These are phyloP conservation scores for Papilio xuthus DNA, from an alignment of 1,140 invertebrate genomes.

Conservation along the genomic window DNA sequence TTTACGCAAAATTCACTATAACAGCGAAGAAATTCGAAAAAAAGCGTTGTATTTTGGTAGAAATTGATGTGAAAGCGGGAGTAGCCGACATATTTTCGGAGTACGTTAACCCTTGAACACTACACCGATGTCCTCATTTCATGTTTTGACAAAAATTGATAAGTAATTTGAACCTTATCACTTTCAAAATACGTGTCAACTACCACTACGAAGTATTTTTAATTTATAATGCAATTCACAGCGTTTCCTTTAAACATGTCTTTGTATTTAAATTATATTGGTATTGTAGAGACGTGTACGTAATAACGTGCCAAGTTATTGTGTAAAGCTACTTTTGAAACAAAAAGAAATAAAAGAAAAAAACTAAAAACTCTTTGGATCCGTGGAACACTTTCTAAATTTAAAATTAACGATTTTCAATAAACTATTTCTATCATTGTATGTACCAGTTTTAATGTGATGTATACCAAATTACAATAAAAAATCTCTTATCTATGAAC, in stretches of 20 bases:
- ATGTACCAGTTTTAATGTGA: too few relatives aligned
- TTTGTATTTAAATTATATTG: constrained; percentile 7
- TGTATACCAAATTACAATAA: too few relatives aligned
- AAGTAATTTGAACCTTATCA: constrained; percentile 7
- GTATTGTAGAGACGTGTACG: background rate
- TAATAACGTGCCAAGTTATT: background rate
- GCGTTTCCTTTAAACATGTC: background rate
- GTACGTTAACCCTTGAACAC: constrained; percentile 5
- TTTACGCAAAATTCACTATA: background rate
- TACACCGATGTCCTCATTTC: background rate
- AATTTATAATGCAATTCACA: background rate
- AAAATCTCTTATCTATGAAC: background rate
- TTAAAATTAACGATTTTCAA: too few relatives aligned
- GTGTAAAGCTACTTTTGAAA: background rate
- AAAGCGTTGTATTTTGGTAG: constrained; percentile 1
- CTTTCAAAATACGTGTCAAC: background rate
- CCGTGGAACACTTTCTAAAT: background rate
- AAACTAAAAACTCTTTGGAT: background rate
- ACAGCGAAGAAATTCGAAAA: background rate
- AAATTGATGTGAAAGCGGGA: constrained; percentile 18
- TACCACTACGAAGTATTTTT: background rate
- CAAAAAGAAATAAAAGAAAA: background rate
- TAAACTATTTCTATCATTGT: too few relatives aligned
- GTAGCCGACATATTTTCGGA: constrained; percentile 14
- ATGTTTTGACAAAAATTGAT: constrained; percentile 12